Conservation (phyloP, 2,113 vertebrate species). For the Gobiocypris rarus region DNA sequence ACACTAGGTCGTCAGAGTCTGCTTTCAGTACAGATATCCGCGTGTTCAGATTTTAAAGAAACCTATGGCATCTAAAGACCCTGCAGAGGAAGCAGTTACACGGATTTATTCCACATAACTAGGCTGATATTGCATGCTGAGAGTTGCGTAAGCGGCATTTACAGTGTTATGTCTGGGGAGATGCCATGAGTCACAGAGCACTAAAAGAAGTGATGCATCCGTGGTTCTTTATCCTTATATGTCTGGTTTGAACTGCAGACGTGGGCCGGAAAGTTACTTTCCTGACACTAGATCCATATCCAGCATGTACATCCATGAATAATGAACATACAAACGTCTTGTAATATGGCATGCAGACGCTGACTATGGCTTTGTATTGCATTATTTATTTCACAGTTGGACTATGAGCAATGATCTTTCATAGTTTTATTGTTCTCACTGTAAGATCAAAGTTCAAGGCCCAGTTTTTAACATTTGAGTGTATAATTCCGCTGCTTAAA, state of each 20-base stretch:
- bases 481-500: not conserved
- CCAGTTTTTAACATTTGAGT: not conserved
- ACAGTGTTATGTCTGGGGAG: not conserved
- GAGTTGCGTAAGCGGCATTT: conserved; percentile 11
- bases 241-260: conserved; percentile 1
- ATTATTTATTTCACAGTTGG: not conserved
- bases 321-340: not conserved
- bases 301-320: not conserved
- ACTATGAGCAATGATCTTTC: not conserved
- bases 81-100: not conserved
- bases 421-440: conserved; percentile 3
- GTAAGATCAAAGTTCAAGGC: not conserved
- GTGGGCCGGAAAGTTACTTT: conserved; percentile 11
- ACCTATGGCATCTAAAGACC: not conserved
- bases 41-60: not conserved
- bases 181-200: conserved; percentile 28
- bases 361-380: not conserved
- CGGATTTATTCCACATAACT: not conserved
- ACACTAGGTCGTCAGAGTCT: not conserved
- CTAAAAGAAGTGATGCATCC: conserved; percentile 3
- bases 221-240: conserved; percentile 5
- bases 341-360: not conserved
- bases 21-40: not conserved
- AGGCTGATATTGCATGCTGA: conserved; percentile 4
- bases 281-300: not conserved